These are phyloP conservation scores for Colistium nudipinnis DNA, from an alignment of 2,113 vertebrate species.

Conservation along the genomic window DNA sequence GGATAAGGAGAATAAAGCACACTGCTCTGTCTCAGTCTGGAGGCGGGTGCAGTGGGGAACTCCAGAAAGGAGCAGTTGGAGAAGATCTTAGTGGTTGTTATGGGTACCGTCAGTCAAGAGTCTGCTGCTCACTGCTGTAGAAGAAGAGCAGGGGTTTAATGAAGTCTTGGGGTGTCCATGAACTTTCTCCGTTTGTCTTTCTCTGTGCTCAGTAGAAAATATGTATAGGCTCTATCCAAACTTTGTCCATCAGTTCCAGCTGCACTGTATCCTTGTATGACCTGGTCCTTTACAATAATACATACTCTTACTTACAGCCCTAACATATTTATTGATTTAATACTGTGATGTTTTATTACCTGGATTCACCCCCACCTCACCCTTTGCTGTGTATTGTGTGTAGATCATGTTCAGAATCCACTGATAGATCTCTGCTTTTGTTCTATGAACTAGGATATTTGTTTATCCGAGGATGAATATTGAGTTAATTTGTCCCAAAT, in stretches of 20 bases:
- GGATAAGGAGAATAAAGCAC: constrained; percentile 26
- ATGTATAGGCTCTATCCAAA: constrained; percentile 51
- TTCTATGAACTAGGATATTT: too few species aligned
- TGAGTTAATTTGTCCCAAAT: too few species aligned
- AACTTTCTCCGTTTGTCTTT: constrained; percentile 41
- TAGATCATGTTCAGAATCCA: too few species aligned
- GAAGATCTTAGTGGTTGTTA: constrained; percentile 59
- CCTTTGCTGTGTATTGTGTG: too few species aligned
- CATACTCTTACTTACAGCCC: background rate
- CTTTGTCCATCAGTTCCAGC: constrained; percentile 19
- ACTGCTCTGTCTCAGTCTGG: constrained; percentile 6
- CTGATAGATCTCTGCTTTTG: too few species aligned
- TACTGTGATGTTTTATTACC: too few species aligned
- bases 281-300: background rate
- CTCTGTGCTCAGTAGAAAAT: constrained; percentile 29
- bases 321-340: too few species aligned
- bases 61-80: constrained; percentile 16
- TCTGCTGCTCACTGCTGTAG: constrained; percentile 2
- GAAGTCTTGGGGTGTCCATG: constrained; percentile 53
- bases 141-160: constrained; percentile 50
- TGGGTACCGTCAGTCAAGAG: constrained; percentile 50
- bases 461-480: too few species aligned
- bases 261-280: constrained; percentile 31
- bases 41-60: constrained; percentile 21
- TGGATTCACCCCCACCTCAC: too few species aligned